Evolutionary conservation across 2,797 vertebrate genomes (phyloP), one percentile per base, ranked within the genome.

Genomic region (Danionella dracula): DNA sequence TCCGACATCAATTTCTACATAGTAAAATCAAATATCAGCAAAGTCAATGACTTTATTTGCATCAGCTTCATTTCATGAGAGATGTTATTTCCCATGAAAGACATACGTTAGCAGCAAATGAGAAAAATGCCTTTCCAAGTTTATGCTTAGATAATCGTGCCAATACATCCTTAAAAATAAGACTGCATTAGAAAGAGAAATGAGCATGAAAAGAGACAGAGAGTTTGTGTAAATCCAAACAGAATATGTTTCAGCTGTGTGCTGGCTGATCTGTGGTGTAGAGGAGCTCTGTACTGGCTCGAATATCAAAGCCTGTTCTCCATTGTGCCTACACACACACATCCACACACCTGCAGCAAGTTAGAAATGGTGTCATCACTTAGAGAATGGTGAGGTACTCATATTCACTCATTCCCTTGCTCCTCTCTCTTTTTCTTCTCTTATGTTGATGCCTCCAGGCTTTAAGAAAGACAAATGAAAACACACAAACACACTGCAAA

Each of bases 321-420:
- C 67, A 61, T 67, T 62, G 63, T 46, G 27, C 21, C 59, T 27
- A 53, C 49, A 40, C 31, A 54, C 49, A 45, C 29, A 60, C 17
- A 45, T 35, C 65, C 55, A 70, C 72, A 82, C 88, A 90, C 88
- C 88, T 90, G 88, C 84, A 88, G 84, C 75, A 82, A 72, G 81
- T 89, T 91, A 90, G 84, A 88, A 77, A 82, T 81, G 84, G 86
- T 88, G 82, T 89, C 88, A 89, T 91, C 86, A 82, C 53, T n/a
- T n/a, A 41, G 34, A 57, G 34, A 66, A 56, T 44, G 37, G 50
- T 41, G 64, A 57, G 64, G 12, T 57, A 21, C 48, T 60, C 41
- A 54, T 45, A 49, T 37, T 53, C 27, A 45, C 45, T 56, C 42
- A 50, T 38, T 6, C 29, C 37, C 29, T 41, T 15, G 27, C 42